Conservation (phyloP, 2,888 invertebrate genomes). For the Alloscopus bannaensis region DNA sequence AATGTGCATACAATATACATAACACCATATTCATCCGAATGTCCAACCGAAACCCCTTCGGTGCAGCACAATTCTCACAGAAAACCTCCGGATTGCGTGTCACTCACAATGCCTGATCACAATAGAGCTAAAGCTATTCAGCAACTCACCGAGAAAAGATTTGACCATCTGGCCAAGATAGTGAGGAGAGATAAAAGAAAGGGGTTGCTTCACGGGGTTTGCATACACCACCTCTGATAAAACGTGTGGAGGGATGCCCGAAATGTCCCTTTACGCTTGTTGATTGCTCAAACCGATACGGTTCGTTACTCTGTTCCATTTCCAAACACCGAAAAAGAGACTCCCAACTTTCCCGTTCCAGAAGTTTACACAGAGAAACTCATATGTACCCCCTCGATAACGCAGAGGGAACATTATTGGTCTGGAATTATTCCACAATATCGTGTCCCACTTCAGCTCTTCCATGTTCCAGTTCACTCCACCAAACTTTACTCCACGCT, state of each 20-base stretch:
- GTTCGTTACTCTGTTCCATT: no score
- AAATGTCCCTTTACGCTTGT: conserved; percentile 40
- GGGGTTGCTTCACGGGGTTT: conserved; percentile 51
- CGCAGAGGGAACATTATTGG: conserved; percentile 19
- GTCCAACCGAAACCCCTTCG: no score
- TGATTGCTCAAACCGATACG: conserved; percentile 57
- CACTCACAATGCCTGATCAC: no score
- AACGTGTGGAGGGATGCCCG: conserved; percentile 10
- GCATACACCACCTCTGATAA: background rate
- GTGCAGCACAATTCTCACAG: no score
- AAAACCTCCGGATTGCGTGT: no score
- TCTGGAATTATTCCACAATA: conserved; percentile 42
- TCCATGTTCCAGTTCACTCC: no score
- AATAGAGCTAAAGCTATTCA: no score
- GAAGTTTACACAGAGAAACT: conserved; percentile 14
- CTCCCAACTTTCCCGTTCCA: conserved; percentile 6
- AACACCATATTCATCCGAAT: no score
- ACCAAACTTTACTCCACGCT: no score
- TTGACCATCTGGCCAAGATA: conserved; percentile 61
- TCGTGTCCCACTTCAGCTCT: conserved; percentile 4
- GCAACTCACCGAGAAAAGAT: conserved; percentile 39
- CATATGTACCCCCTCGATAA: background rate
- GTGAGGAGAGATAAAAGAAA: conserved; percentile 51
- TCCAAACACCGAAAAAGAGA: no score
- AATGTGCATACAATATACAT: no score